Evolutionary conservation across 2,888 invertebrate species (phyloP).

Genomic region (Thera obeliscata): DNA sequence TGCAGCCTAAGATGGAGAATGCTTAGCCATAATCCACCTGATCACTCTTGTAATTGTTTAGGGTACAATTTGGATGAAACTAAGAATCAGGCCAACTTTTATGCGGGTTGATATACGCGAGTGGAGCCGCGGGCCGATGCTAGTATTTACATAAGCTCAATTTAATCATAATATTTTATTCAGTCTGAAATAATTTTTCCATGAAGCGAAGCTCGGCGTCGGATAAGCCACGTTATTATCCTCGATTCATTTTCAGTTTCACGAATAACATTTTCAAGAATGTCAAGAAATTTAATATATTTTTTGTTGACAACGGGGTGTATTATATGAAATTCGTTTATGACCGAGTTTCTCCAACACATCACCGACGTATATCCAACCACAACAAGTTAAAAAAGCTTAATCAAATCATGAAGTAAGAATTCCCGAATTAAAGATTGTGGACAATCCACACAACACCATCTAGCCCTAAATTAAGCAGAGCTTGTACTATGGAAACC

Average conservation of each 20-base stretch:
- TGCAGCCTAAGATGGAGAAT: no score
- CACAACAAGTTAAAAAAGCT: no score
- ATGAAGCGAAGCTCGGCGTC: constrained; percentile 18
- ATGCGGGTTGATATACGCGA: not conserved
- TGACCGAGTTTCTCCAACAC: no score
- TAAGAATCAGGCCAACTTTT: not conserved
- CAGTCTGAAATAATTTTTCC: constrained; percentile 17
- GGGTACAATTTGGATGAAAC: no score
- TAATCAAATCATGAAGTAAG: no score
- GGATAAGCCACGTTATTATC: constrained; percentile 25
- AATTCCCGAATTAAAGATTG: no score
- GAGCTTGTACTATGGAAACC: no score
- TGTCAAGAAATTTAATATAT: constrained; percentile 7
- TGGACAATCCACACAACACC: no score
- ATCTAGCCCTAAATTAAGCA: no score
- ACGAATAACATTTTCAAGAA: constrained; percentile 16
- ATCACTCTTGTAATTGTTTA: no score
- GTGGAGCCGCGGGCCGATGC: not conserved
- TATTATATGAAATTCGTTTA: not conserved
- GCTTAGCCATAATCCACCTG: no score
- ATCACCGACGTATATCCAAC: no score
- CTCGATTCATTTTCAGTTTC: constrained; percentile 26
- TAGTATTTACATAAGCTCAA: constrained; percentile 14
- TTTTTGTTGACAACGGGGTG: not conserved
- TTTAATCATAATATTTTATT: constrained; percentile 16